phyloP scores from a whole-genome alignment of 2,797 vertebrate species.

The Malurus splendens region DNA sequence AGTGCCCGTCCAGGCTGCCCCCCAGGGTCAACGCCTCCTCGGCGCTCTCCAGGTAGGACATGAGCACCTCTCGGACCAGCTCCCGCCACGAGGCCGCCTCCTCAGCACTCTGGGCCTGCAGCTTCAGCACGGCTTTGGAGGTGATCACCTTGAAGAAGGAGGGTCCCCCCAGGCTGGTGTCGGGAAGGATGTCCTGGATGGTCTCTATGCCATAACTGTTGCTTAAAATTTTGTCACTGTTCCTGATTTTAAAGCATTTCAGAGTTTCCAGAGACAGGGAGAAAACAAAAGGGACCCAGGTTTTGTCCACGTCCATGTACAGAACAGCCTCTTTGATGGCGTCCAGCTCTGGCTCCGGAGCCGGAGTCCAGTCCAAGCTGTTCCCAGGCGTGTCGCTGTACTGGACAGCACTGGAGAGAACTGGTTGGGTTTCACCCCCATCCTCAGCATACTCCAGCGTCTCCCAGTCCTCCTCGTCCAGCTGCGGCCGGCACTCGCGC shows the following conservation, averaged over 20 bases:
- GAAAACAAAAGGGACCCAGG: conserved; percentile 82
- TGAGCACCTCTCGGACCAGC: conserved; percentile 82
- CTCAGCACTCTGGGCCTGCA: conserved; percentile 77
- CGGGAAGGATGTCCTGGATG: conserved; percentile 89
- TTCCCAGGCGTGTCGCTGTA: background rate
- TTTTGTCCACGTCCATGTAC: conserved; percentile 75
- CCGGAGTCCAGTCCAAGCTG: conserved; percentile 74
- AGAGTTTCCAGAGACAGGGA: conserved; percentile 87
- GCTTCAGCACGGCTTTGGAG: conserved; percentile 77
- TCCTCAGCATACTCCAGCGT: conserved; percentile 63
- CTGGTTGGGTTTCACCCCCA: background rate
- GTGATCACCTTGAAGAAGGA: conserved; percentile 90
- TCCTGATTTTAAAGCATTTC: conserved; percentile 79
- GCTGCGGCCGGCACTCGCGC: conserved; percentile 79
- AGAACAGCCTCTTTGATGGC: conserved; percentile 89
- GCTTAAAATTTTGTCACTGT: conserved; percentile 74
- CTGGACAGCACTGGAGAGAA: conserved; percentile 18
- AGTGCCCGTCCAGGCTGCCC: conserved; percentile 69
- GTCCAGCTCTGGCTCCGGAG: conserved; percentile 76
- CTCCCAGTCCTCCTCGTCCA: conserved; percentile 79
- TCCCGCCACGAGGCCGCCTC: conserved; percentile 85
- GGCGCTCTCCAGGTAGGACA: conserved; percentile 83
- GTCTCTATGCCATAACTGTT: conserved; percentile 77
- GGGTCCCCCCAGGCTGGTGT: conserved; percentile 82
- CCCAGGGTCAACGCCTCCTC: conserved; percentile 71